Evolutionary conservation across 2,797 vertebrate genomes (phyloP), one percentile per base, ranked within the genome.

Genomic region (Ciconia nigra): DNA sequence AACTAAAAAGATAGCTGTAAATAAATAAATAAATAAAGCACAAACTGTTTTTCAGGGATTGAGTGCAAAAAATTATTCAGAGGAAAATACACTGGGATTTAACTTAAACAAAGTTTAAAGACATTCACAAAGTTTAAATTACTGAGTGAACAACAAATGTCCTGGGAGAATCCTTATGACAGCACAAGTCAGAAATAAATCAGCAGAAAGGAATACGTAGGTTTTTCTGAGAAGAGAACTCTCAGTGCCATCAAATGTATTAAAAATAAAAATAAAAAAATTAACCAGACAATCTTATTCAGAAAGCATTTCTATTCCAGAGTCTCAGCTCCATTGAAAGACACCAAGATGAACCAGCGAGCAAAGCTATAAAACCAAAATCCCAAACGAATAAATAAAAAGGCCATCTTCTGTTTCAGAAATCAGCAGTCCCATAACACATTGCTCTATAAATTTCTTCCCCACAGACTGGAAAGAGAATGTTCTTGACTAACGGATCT

Each of bases 351-450:
- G 28, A 89, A 58, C 74, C 62, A 52, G 62, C 1, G 3, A 72
- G 57, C 65, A 85, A 82, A 95, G 86, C 86, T 74, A 89, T 94
- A 93, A 96, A 93, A 92, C 73, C 93, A 85, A 91, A 96, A 93
- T 95, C 89, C 92, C 95, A 90, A 90, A 89, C 52, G 46, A 91
- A 97, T 97, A 97, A 95, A 97, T 96, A 95, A 96, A 97, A 94
- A 87, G 95, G 49, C 93, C 84, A 95, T 97, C 93, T 91, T 95
- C 91, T 95, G 88, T 90, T 97, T 95, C 92, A 94, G 95, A 94
- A 96, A 97, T 90, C 95, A 96, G 89, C 84, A 96, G 77, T 82
- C 90, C 94, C 92, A 86, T 41, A 96, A 96, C 92, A 87, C 90
- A 71, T 51, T 79, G 91, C 87, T 93, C 95, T 74, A 96, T 97